Conservation (phyloP, 2,113 vertebrate genomes). For the Atrichornis clamosus region DNA sequence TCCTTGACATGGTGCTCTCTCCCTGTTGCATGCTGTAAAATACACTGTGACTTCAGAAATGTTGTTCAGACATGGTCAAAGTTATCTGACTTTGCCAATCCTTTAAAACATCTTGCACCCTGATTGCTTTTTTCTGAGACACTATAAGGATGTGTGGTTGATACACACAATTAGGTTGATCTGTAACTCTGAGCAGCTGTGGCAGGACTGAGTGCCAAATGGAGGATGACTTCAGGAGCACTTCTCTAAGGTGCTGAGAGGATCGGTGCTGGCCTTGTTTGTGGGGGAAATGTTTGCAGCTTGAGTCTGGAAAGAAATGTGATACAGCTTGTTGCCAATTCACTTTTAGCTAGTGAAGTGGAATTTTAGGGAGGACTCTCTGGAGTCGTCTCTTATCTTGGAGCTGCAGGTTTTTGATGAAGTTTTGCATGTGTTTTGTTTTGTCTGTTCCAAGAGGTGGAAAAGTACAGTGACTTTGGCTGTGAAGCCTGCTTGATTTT, state of each 20-base stretch:
- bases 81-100: neutral
- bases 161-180: neutral
- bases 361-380: neutral
- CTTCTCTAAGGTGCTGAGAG: neutral
- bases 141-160: neutral
- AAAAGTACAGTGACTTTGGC: neutral
- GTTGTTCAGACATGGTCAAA: neutral
- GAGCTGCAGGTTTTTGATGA: neutral
- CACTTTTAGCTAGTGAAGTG: neutral
- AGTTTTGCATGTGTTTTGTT: neutral
- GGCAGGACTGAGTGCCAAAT: neutral
- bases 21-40: neutral
- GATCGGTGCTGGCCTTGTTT: neutral
- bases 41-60: neutral
- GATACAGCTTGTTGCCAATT: neutral
- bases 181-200: neutral
- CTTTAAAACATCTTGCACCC: neutral
- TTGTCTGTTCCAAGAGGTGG: neutral
- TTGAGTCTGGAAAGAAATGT: neutral
- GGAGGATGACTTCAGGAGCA: neutral
- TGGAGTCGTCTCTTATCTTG: neutral
- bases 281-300: neutral
- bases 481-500: neutral
- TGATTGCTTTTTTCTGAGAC: neutral
- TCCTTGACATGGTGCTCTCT: neutral